These are phyloP conservation scores for Fragum sueziense DNA, from an alignment of 2,888 invertebrate species.

Conservation along the genomic window DNA sequence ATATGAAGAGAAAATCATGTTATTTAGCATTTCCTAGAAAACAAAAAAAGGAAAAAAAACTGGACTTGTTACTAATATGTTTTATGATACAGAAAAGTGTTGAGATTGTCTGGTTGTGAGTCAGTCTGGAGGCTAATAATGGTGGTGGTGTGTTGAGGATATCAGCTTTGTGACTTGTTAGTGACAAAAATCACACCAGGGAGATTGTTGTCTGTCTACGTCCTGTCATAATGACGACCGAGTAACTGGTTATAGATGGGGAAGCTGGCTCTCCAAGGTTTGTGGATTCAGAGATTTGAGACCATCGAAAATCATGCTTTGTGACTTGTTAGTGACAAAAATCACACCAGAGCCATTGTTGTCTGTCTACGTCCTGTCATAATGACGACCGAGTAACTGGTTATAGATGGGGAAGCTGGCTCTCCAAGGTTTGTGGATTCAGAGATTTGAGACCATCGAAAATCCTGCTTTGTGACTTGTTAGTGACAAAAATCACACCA, in stretches of 20 bases:
- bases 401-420: constrained; percentile 1
- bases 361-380: constrained; percentile 16
- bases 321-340: constrained; percentile 25
- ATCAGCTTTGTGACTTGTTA: constrained; percentile 20
- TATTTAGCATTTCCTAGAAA: too few relatives aligned
- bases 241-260: neutral
- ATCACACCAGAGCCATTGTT: constrained; percentile 8
- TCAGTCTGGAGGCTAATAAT: neutral
- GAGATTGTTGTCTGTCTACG: constrained; percentile 12
- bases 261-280: neutral
- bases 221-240: constrained; percentile 7
- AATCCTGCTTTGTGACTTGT: constrained; percentile 21
- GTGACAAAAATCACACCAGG: constrained; percentile 19
- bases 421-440: neutral
- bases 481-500: constrained; percentile 20
- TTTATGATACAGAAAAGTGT: neutral
- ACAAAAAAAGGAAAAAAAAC: too few relatives aligned
- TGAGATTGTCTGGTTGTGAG: neutral
- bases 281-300: neutral
- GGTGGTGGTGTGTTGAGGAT: constrained; percentile 1
- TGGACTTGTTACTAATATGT: neutral
- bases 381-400: neutral
- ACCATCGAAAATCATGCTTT: too few relatives aligned
- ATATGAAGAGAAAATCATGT: too few relatives aligned
- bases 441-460: neutral